Evolutionary conservation across 1,140 invertebrate species (phyloP).

Genomic region (Mactra quadrangularis): DNA sequence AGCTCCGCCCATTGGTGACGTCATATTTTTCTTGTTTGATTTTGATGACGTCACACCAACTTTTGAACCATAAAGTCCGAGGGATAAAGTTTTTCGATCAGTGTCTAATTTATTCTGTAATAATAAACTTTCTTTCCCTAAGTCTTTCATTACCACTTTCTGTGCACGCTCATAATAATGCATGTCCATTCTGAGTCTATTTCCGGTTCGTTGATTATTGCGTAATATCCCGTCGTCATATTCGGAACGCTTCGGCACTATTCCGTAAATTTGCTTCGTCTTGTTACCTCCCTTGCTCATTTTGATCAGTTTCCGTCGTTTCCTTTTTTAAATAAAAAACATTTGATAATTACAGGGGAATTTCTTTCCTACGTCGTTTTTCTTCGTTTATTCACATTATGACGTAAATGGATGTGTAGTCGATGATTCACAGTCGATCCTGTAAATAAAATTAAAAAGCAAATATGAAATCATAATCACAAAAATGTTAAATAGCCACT

Average conservation of each 20-base stretch:
- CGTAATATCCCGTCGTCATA: slow-evolving; percentile 64
- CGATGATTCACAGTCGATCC: too few relatives aligned
- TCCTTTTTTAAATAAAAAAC: too few relatives aligned
- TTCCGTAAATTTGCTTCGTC: slow-evolving; percentile 14
- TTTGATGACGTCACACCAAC: neutral
- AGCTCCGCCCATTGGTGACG: slow-evolving; percentile 6
- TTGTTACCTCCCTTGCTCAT: neutral
- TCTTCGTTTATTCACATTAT: too few relatives aligned
- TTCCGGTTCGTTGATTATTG: slow-evolving; percentile 60
- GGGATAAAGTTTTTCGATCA: slow-evolving; percentile 25
- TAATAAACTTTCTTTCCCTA: slow-evolving; percentile 49
- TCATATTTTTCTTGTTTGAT: slow-evolving; percentile 20
- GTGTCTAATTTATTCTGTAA: slow-evolving; percentile 51
- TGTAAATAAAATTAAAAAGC: too few relatives aligned
- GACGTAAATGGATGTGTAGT: too few relatives aligned
- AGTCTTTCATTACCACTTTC: slow-evolving; percentile 60
- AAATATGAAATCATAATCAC: too few relatives aligned
- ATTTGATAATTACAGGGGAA: too few relatives aligned
- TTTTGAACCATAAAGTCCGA: slow-evolving; percentile 46
- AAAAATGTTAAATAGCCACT: too few relatives aligned
- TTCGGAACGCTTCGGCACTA: slow-evolving; percentile 54
- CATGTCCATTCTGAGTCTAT: slow-evolving; percentile 60
- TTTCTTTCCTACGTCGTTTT: too few relatives aligned
- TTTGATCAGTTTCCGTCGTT: too few relatives aligned
- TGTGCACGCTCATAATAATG: slow-evolving; percentile 49